A percentile compares a stretch with the other conserved stretches of the same genome.
These are phyloP conservation scores for Nasonia giraulti DNA, from an alignment of 1,140 invertebrate species.

Conservation along the genomic window DNA sequence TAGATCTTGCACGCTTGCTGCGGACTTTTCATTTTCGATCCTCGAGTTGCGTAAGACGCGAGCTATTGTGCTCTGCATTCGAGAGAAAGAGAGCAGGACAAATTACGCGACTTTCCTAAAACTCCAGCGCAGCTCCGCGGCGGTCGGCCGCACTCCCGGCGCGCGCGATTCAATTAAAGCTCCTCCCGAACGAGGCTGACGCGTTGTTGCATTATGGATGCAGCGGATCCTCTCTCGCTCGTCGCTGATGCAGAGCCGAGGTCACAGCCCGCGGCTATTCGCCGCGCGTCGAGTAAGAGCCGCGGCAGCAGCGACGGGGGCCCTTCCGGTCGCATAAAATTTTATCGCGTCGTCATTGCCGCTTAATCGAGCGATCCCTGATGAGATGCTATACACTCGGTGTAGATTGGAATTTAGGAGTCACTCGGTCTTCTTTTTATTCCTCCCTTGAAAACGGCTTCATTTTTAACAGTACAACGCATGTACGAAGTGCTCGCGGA, in stretches of 20 bases:
- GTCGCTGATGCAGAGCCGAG: background rate
- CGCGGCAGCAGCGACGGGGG: background rate
- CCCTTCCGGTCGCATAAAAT: constrained; percentile 40
- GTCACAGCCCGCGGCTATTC: background rate
- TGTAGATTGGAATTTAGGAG: background rate
- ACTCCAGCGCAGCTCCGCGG: background rate
- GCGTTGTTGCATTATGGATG: constrained; percentile 45
- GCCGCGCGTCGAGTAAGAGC: background rate
- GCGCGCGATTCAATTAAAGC: constrained; percentile 42
- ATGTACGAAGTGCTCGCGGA: too few species aligned
- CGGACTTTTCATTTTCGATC: background rate
- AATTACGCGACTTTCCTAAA: background rate
- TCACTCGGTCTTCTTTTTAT: background rate
- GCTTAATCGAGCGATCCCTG: constrained; percentile 30
- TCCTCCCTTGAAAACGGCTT: background rate
- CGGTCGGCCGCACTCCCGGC: background rate
- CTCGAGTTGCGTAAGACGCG: too few species aligned
- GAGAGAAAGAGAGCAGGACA: too few species aligned
- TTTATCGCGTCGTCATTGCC: constrained; percentile 37
- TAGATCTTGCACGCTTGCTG: background rate
- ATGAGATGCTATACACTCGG: background rate
- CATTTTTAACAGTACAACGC: background rate
- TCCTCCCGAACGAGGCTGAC: background rate
- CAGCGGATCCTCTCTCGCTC: background rate
- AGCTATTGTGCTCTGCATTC: too few species aligned